phyloP scores from a whole-genome alignment of 2,113 vertebrate species.

The Puma concolor region DNA sequence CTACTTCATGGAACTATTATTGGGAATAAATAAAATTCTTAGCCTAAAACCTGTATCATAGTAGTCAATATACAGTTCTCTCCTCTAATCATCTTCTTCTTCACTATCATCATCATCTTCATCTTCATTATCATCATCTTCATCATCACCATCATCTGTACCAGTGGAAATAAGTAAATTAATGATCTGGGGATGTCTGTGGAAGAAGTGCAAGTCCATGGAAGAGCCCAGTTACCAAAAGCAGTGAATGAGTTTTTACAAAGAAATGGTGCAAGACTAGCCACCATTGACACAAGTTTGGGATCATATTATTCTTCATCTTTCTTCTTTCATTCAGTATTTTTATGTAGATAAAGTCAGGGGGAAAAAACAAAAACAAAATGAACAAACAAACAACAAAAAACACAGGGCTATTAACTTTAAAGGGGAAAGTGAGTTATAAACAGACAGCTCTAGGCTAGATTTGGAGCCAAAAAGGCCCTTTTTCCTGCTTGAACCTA shows the following conservation, averaged over 20 bases:
- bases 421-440: neutral
- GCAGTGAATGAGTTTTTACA: neutral
- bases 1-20: neutral
- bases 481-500: neutral
- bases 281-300: neutral
- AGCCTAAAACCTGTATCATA: neutral
- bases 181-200: neutral
- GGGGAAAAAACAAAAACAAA: neutral
- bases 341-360: neutral
- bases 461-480: neutral
- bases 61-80: neutral
- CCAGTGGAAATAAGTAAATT: neutral
- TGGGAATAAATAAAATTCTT: neutral
- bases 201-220: neutral
- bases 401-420: neutral
- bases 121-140: neutral
- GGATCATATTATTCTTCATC: neutral
- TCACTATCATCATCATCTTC: neutral
- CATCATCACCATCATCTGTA: neutral
- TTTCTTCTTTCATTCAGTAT: neutral
- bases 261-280: neutral
- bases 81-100: neutral
- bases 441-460: neutral
- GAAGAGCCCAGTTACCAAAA: neutral
- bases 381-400: neutral